Base-by-base conservation (phyloP, 2,888 invertebrate species). In the Chrysodeixis includens region DNA sequence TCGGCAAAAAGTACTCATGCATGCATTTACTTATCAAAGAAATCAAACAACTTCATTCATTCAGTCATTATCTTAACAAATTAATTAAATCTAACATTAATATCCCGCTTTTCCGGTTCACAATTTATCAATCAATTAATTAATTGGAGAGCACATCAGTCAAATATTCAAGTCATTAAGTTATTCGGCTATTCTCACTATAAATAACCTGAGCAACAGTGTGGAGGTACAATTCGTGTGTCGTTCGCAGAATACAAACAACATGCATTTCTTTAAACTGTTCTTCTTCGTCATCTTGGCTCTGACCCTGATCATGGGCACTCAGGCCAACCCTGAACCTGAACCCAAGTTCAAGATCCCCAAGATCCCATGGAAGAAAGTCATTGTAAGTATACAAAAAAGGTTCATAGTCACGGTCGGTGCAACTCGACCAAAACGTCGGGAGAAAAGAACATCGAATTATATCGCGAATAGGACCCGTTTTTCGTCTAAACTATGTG, bases 261-360 rank as follows among this genome's bases (percentile, higher is more conserved):
- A 56, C 7, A 71, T 62, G 62, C 49, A 60, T 30, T 58, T 66
- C 30, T n/a, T 66, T 2, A 70, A 66, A 35, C 0, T 46, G 1
- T 60, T 49, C 46, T 20, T 18, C 46, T 49, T 49, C 9, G 46
- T 49, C 1, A 2, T 49, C 18, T 12, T 49, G 46, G 46, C 18
- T 2, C 0, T 20, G 20, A 20, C 20, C 20, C 18, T 49, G 20
- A 49, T 49, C 18, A 18, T 49, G 46, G 10, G 18, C 46, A 8
- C 20, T 16, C 46, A 49, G 20, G 46, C 46, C 2, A 16, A 9
- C 9, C 46, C 40, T n/a, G 40, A 40, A n/a, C 44, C 44, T 7
- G 44, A 1, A 16, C 46, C 46, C 1, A 10, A 49, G 4, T 10
- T n/a, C 7, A 40, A 40, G 40, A 40, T 40, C n/a, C 20, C 40